A percentile compares a stretch with the other conserved stretches of the same genome.
These are phyloP conservation scores for Epinephelus malabaricus DNA, from an alignment of 2,797 vertebrate species.

Conservation along the genomic window DNA sequence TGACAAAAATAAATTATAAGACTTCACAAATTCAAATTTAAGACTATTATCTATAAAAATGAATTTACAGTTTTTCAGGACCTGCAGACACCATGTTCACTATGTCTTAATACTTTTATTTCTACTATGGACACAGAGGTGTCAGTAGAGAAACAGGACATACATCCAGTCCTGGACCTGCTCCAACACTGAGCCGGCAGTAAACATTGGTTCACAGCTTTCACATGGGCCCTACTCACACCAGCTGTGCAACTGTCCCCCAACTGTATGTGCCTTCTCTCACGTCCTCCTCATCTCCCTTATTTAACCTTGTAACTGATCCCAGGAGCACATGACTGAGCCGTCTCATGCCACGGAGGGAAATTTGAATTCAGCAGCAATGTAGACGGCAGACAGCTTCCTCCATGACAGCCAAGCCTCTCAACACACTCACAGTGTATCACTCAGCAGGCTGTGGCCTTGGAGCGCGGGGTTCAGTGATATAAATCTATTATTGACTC, in stretches of 20 bases:
- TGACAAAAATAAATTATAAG: no score
- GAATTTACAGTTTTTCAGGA: no score
- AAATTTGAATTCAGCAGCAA: conserved; percentile 45
- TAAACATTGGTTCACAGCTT: conserved; percentile 12
- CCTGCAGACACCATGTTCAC: no score
- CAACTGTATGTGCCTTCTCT: conserved; percentile 46
- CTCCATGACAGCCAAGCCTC: conserved; percentile 40
- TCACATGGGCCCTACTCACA: conserved; percentile 4
- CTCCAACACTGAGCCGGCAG: neutral
- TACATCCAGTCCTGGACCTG: neutral
- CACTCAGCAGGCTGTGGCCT: conserved; percentile 22
- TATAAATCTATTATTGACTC: conserved; percentile 55
- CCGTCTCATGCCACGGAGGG: conserved; percentile 39
- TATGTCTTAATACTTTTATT: neutral
- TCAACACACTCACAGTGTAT: conserved; percentile 33
- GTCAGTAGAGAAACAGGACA: neutral
- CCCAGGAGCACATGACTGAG: conserved; percentile 44
- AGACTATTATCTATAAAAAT: no score
- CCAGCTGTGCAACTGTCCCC: conserved; percentile 6
- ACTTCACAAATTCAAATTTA: no score
- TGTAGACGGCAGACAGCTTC: conserved; percentile 22
- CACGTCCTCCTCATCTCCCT: conserved; percentile 58
- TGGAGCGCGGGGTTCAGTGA: neutral
- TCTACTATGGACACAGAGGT: neutral
- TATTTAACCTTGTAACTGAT: conserved; percentile 74